Evolutionary conservation across 2,888 invertebrate genomes (phyloP).

Genomic region (Brenthis hecate): DNA sequence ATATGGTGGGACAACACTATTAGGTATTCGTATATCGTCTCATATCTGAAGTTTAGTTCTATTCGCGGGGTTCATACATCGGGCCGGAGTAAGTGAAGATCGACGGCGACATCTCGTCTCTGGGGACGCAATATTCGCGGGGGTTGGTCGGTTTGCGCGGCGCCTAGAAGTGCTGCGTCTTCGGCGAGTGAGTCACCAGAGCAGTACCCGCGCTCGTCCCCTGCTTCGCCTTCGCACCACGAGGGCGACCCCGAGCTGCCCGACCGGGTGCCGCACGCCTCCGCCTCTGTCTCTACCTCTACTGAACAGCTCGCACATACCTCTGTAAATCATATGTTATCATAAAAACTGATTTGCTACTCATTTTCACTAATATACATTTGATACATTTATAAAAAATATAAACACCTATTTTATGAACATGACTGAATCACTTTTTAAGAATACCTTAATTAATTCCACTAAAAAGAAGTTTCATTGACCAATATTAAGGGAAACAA

Average conservation of each 20-base stretch:
- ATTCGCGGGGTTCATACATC: conserved; percentile 58
- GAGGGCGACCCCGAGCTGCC: conserved; percentile 77
- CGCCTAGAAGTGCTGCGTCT: conserved; percentile 71
- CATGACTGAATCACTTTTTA: not conserved
- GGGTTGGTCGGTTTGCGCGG: conserved; percentile 50
- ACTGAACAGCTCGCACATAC: conserved; percentile 75
- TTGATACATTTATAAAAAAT: not conserved
- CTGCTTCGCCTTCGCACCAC: conserved; percentile 81
- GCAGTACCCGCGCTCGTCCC: conserved; percentile 78
- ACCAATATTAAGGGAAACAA: too few species aligned
- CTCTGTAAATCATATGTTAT: conserved; percentile 59
- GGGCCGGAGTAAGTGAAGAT: conserved; percentile 73
- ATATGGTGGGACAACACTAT: conserved; percentile 21
- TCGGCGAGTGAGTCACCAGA: conserved; percentile 79
- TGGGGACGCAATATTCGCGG: conserved; percentile 61
- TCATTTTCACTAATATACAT: too few species aligned
- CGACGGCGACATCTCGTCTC: conserved; percentile 74
- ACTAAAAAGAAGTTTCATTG: too few species aligned
- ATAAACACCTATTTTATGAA: not conserved
- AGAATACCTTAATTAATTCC: too few species aligned
- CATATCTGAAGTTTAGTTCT: conserved; percentile 1
- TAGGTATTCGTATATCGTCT: not conserved
- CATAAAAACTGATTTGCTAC: not conserved
- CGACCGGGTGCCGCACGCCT: conserved; percentile 64
- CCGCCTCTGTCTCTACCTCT: conserved; percentile 73